phyloP scores from a whole-genome alignment of 2,113 vertebrate genomes.

The Forbesichthys agassizii region DNA sequence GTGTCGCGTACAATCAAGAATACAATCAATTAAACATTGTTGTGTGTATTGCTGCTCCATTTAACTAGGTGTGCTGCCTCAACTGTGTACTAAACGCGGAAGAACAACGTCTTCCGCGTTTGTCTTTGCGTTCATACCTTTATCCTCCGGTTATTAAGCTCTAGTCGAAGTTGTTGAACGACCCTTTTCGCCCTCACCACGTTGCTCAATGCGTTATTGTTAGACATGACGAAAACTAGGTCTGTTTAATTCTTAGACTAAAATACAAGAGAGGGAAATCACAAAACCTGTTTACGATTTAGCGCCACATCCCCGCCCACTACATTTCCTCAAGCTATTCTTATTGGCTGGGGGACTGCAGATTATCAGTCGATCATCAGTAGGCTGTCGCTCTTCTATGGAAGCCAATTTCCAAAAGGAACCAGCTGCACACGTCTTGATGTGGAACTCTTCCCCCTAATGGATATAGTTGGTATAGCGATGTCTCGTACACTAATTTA shows the following conservation, averaged over 20 bases:
- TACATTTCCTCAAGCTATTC: neutral
- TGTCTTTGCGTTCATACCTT: conserved; percentile 65
- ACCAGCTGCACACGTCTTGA: no score
- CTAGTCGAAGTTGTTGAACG: conserved; percentile 78
- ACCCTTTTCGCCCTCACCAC: conserved; percentile 70
- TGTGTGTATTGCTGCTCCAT: conserved; percentile 23
- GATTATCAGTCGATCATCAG: conserved; percentile 31
- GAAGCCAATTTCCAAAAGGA: no score
- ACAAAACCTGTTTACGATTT: conserved; percentile 9
- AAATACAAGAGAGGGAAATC: conserved; percentile 30
- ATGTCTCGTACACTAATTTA: no score
- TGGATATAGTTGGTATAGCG: no score
- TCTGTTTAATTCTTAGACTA: neutral
- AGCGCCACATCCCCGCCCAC: conserved; percentile 16
- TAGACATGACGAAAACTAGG: conserved; percentile 70
- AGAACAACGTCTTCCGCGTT: conserved; percentile 50
- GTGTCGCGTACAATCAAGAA: no score
- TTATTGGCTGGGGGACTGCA: conserved; percentile 8
- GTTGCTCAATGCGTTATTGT: conserved; percentile 77
- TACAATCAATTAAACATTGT: neutral
- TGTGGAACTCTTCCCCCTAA: no score
- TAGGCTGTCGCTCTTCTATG: no score
- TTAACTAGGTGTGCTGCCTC: conserved; percentile 17
- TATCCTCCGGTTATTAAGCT: conserved; percentile 75
- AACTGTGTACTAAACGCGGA: neutral